These are phyloP conservation scores for Aphis craccivora DNA, from an alignment of 1,140 invertebrate genomes.

Conservation along the genomic window DNA sequence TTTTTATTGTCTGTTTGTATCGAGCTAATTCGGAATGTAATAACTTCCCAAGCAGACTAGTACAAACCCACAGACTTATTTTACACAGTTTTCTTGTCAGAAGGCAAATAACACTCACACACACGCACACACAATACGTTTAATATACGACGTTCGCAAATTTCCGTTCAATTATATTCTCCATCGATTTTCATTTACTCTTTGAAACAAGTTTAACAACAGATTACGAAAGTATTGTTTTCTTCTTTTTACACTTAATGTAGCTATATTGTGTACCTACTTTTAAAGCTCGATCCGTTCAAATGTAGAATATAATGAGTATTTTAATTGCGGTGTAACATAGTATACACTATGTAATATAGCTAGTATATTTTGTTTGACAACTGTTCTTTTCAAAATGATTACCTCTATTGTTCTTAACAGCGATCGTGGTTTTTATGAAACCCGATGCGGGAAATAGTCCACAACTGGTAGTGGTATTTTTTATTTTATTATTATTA, in stretches of 20 bases:
- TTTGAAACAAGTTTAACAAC: not conserved
- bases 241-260: not conserved
- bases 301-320: not conserved
- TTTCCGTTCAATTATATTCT: not conserved
- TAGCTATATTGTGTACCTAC: not conserved
- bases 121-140: too few species aligned
- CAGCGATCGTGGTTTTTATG: not conserved
- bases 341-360: conserved; percentile 5
- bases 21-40: not conserved
- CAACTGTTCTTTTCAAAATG: not conserved
- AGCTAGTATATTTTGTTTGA: not conserved
- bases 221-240: not conserved
- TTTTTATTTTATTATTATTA: not conserved
- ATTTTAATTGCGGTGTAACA: not conserved
- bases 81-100: not conserved
- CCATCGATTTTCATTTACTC: not conserved
- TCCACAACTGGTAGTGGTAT: not conserved
- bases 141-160: too few species aligned
- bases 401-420: not conserved
- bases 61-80: not conserved
- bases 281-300: not conserved
- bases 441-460: not conserved
- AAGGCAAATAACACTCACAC: not conserved
- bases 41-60: not conserved
- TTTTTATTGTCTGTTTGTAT: not conserved